Percentiles rank a stretch among this genome's conserved stretches.
phyloP scores from a whole-genome alignment of 2,888 invertebrate species.

The Apamea crenata region DNA sequence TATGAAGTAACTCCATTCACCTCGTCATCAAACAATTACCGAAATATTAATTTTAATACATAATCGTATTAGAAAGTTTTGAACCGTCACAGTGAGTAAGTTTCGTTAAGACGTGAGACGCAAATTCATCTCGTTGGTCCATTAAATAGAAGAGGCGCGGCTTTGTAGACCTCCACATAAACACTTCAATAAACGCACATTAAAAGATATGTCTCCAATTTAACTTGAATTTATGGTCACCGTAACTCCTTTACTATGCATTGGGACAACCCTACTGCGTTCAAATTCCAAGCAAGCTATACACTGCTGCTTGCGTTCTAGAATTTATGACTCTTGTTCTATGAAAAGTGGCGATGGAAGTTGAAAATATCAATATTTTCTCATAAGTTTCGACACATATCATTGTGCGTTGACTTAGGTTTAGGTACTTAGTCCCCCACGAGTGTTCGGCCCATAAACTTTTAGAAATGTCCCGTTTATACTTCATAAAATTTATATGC shows the following conservation, averaged over 20 bases:
- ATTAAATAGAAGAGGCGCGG: slow-evolving; percentile 76
- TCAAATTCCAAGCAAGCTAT: slow-evolving; percentile 20
- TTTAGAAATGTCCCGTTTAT: slow-evolving; percentile 86
- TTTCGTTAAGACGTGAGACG: slow-evolving; percentile 66
- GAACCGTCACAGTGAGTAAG: slow-evolving; percentile 37
- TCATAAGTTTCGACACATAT: slow-evolving; percentile 41
- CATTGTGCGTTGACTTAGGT: slow-evolving; percentile 70
- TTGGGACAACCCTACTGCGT: slow-evolving; percentile 45
- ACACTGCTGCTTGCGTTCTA: slow-evolving; percentile 42
- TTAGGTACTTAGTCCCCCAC: slow-evolving; percentile 80
- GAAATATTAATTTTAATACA: slow-evolving; percentile 45
- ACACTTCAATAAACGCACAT: slow-evolving; percentile 88
- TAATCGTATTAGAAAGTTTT: slow-evolving; percentile 55
- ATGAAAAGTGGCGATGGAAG: slow-evolving; percentile 25
- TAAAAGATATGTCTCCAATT: slow-evolving; percentile 88
- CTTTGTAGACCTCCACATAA: slow-evolving; percentile 80
- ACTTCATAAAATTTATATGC: slow-evolving; percentile 90
- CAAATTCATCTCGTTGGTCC: slow-evolving; percentile 74
- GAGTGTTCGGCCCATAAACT: slow-evolving; percentile 85
- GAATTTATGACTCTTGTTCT: neutral
- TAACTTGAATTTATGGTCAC: slow-evolving; percentile 87
- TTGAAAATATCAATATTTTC: slow-evolving; percentile 7
- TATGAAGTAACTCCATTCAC: slow-evolving; percentile 34
- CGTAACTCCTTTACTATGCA: slow-evolving; percentile 78
- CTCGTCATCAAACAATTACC: slow-evolving; percentile 57